Evolutionary conservation across 1,140 invertebrate species (phyloP).

Genomic region (Mercenaria mercenaria): DNA sequence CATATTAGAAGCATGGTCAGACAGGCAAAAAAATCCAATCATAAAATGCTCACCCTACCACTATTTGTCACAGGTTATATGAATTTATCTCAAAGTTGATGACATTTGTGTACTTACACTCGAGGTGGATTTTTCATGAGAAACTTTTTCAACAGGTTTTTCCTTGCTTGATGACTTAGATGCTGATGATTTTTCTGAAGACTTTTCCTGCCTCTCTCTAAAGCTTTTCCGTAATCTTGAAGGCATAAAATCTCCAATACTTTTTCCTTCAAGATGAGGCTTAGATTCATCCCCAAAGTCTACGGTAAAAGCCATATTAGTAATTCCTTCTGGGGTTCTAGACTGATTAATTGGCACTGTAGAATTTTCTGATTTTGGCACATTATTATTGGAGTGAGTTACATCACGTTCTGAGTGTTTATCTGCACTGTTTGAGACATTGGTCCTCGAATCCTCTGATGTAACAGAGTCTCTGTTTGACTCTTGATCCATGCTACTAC

Average conservation of each 20-base stretch:
- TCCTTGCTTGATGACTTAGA: background rate
- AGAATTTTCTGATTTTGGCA: slow-evolving; percentile 47
- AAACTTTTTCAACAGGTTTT: no score
- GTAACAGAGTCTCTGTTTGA: background rate
- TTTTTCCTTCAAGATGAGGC: slow-evolving; percentile 70
- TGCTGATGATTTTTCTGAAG: background rate
- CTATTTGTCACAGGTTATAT: no score
- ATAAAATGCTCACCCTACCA: no score
- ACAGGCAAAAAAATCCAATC: no score
- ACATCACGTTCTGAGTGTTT: background rate
- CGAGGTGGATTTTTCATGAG: slow-evolving; percentile 2
- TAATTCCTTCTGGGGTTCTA: slow-evolving; percentile 36
- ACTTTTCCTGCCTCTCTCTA: slow-evolving; percentile 55
- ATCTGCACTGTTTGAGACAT: slow-evolving; percentile 50
- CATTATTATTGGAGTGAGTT: slow-evolving; percentile 23
- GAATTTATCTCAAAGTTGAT: no score
- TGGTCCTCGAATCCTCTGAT: slow-evolving; percentile 6
- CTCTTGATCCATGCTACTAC: slow-evolving; percentile 36
- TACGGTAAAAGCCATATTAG: slow-evolving; percentile 86
- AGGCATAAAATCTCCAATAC: slow-evolving; percentile 87
- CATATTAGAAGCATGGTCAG: no score
- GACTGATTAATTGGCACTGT: background rate
- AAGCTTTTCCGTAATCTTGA: slow-evolving; percentile 81
- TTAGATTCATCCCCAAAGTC: slow-evolving; percentile 84
- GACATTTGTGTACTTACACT: background rate